A percentile compares a stretch with the other conserved stretches of the same genome.
These are phyloP conservation scores for Sinotaia quadrata DNA, from an alignment of 2,888 invertebrate genomes.

Conservation along the genomic window DNA sequence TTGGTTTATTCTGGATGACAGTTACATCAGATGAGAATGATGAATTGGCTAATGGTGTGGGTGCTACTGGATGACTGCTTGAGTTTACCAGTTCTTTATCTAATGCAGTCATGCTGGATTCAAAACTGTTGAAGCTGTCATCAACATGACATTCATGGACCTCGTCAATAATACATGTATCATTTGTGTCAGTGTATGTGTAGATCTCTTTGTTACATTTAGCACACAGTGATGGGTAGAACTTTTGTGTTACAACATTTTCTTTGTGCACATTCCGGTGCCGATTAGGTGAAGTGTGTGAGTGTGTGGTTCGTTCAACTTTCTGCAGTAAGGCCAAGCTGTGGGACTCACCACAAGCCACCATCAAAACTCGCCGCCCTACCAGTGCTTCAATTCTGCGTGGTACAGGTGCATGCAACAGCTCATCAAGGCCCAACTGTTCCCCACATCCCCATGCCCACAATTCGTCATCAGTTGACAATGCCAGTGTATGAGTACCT, in stretches of 20 bases:
- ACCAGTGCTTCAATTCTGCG: constrained; percentile 50
- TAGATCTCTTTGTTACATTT: constrained; percentile 60
- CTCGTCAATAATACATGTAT: constrained; percentile 55
- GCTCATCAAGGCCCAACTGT: constrained; percentile 57
- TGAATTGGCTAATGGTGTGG: too few species aligned
- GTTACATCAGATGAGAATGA: too few species aligned
- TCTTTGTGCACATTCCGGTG: constrained; percentile 18
- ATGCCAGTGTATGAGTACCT: constrained; percentile 62
- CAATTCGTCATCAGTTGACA: constrained; percentile 62
- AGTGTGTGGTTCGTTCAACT: constrained; percentile 23
- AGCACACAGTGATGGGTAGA: constrained; percentile 52
- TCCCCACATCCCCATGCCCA: constrained; percentile 71
- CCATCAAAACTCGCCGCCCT: constrained; percentile 57
- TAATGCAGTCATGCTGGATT: constrained; percentile 29
- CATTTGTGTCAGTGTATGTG: constrained; percentile 52
- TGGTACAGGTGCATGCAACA: constrained; percentile 46
- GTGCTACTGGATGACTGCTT: not conserved
- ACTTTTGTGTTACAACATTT: constrained; percentile 21
- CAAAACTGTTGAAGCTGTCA: constrained; percentile 14
- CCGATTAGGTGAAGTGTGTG: not conserved
- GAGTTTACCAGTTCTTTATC: constrained; percentile 15
- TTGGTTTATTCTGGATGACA: too few species aligned
- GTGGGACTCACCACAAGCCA: constrained; percentile 65
- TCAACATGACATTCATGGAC: constrained; percentile 47
- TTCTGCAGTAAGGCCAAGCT: constrained; percentile 65